Base-by-base conservation (phyloP, 2,888 invertebrate species). In the Metalampra italica region DNA sequence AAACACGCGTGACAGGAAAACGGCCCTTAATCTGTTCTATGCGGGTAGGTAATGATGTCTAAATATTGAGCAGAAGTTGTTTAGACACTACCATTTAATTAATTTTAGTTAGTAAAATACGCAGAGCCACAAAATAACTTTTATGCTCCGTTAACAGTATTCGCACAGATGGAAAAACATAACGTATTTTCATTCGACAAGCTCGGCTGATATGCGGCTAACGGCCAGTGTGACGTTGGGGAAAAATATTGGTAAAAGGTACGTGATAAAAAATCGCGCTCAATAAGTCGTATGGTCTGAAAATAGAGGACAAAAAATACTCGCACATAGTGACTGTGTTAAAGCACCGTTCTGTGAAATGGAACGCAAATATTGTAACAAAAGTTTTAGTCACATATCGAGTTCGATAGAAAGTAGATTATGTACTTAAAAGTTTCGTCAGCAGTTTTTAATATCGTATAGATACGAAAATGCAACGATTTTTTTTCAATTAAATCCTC, bases 181-280 rank as follows among this genome's bases (percentile, higher is more conserved):
- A 48, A 48, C 38, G 29, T 38, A 42, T 46, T 50, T 46, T 40
- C 34, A 46, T 40, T 50, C 39, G 46, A 46, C 47, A 40, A 41
- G 45, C 44, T 42, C 29, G 11, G 15, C 50, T 40, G 47, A 50
- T 50, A 50, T 36, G 50, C 41, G 47, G 50, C 41, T 49, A 40
- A 43, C 47, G 47, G 44, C 30, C 30, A 29, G 40, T 47, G 47
- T 42, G 45, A 44, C 32, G 30, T 38, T 9, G 43, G 43, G 32
- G 14, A 45, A 51, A 47, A 51, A 41, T 36, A 40, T 38, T 15
- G 29, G 32, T n/a, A 34, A 50, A 47, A 45, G 12, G n/a, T 30
- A 37, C 37, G 14, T n/a, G 36, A 36, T n/a, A 36, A 37, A 15
- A 40, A 46, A 45, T 15, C 12, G 37, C 22, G 45, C 15, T 36